These are phyloP conservation scores for Nasonovia ribisnigri DNA, from an alignment of 2,888 invertebrate species.

Conservation along the genomic window DNA sequence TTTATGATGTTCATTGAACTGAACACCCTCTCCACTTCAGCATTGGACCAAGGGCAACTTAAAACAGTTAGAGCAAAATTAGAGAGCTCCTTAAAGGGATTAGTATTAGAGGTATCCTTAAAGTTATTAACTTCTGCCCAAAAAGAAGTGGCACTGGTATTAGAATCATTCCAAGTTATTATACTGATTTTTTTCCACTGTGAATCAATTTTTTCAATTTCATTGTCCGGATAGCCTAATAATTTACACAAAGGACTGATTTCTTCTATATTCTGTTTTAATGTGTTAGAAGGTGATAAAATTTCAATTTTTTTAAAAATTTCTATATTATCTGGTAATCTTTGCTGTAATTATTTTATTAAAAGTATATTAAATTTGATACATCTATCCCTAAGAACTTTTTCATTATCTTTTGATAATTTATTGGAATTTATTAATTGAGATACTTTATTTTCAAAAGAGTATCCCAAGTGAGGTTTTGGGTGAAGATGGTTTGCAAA, in stretches of 20 bases:
- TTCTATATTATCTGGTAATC: neutral
- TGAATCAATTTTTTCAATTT: neutral
- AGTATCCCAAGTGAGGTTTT: neutral
- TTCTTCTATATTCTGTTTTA: constrained; percentile 4
- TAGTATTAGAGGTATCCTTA: constrained; percentile 6
- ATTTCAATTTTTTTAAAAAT: constrained; percentile 18
- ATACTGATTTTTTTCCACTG: constrained; percentile 7
- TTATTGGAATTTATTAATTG: neutral
- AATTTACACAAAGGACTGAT: constrained; percentile 20
- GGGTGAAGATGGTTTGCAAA: neutral
- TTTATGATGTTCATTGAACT: constrained; percentile 68
- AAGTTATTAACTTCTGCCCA: constrained; percentile 57
- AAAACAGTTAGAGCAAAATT: constrained; percentile 66
- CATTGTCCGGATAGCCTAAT: neutral
- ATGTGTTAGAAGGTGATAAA: constrained; percentile 20
- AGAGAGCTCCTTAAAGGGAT: constrained; percentile 66
- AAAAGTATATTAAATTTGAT: neutral
- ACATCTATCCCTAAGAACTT: neutral
- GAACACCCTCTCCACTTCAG: constrained; percentile 67
- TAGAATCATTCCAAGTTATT: constrained; percentile 20
- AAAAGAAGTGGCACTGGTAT: constrained; percentile 65
- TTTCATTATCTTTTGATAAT: neutral
- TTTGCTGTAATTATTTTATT: neutral
- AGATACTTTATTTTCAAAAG: too few relatives aligned
- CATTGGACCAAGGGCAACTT: constrained; percentile 67